Evolutionary conservation across 1,140 invertebrate species (phyloP).

Genomic region (Meloidogyne chitwoodi): DNA sequence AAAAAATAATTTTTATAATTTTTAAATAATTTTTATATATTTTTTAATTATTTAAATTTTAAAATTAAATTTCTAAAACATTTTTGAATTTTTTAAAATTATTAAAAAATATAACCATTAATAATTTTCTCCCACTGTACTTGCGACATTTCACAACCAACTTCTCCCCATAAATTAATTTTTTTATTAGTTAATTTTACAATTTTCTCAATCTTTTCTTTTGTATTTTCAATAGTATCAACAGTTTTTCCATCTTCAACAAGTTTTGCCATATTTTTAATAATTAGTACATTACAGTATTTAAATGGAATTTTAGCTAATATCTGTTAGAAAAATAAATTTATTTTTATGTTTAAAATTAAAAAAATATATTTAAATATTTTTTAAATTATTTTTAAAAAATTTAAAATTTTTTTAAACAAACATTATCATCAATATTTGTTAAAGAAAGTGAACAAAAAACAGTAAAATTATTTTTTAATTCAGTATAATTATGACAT

Average conservation of each 20-base stretch:
- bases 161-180: not conserved
- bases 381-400: not conserved
- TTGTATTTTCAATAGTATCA: not conserved
- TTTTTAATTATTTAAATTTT: no score
- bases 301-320: not conserved
- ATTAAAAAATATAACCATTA: not conserved
- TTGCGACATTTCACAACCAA: not conserved
- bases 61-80: no score
- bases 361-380: not conserved
- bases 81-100: no score
- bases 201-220: not conserved
- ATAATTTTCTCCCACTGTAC: not conserved
- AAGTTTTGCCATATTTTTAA: not conserved
- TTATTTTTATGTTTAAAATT: not conserved
- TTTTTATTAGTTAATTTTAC: not conserved
- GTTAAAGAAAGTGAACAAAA: not conserved
- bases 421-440: not conserved
- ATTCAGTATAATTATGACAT: not conserved
- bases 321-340: not conserved
- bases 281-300: not conserved
- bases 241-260: not conserved
- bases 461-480: not conserved
- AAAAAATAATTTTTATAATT: not conserved
- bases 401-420: not conserved
- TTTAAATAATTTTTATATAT: no score